Evolutionary conservation across 1,140 invertebrate genomes (phyloP).

Genomic region (Melipona quadrifasciata): DNA sequence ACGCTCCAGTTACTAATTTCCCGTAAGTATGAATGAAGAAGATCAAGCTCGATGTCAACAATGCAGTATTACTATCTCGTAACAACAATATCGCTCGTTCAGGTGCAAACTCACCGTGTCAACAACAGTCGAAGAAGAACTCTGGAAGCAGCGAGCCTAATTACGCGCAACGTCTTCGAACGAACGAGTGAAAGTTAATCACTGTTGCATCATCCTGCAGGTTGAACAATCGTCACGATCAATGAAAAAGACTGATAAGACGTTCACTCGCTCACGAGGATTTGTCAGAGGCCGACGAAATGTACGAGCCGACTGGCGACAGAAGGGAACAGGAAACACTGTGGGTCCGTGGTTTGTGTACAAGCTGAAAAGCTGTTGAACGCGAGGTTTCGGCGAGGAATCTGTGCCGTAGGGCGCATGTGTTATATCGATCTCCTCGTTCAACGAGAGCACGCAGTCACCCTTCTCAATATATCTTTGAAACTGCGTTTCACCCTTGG

Average conservation of each 20-base stretch:
- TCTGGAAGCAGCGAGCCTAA: not conserved
- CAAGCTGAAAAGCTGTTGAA: constrained; percentile 49
- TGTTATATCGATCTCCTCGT: constrained; percentile 72
- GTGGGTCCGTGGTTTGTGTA: constrained; percentile 21
- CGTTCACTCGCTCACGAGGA: not conserved
- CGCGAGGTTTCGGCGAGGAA: constrained; percentile 34
- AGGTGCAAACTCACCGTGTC: not conserved
- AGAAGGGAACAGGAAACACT: not conserved
- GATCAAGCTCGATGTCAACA: too few species aligned
- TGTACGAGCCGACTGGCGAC: not conserved
- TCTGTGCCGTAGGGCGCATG: constrained; percentile 69
- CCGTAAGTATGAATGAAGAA: too few species aligned
- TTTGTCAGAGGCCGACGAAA: not conserved
- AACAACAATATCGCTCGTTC: too few species aligned
- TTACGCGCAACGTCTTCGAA: not conserved
- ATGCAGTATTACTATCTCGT: too few species aligned
- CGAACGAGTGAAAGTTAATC: not conserved
- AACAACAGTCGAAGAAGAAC: not conserved
- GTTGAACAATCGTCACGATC: not conserved
- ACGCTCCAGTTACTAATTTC: too few species aligned
- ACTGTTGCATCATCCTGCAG: not conserved
- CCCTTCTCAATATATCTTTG: constrained; percentile 59
- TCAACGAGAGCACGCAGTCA: constrained; percentile 45
- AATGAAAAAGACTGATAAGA: not conserved
- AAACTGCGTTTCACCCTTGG: constrained; percentile 45